These are phyloP conservation scores for Gymnoscelis rufifasciata DNA, from an alignment of 2,888 invertebrate genomes.

Conservation along the genomic window DNA sequence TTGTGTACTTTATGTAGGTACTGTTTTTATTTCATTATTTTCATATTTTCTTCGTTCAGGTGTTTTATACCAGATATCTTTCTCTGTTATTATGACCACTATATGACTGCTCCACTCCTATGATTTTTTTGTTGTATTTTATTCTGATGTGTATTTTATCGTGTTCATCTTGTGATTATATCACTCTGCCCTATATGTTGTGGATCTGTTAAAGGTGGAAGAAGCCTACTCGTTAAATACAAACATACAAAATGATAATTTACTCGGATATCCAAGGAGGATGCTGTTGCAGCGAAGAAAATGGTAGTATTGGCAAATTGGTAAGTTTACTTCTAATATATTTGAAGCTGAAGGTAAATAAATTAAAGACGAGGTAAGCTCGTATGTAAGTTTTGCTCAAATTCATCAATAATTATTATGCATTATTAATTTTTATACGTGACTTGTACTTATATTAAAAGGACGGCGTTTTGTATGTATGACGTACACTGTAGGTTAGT, in stretches of 20 bases:
- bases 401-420: no score
- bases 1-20: neutral
- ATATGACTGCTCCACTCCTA: constrained; percentile 12
- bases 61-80: neutral
- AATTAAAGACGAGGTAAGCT: no score
- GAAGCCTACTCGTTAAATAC: constrained; percentile 44
- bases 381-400: no score
- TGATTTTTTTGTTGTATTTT: constrained; percentile 29
- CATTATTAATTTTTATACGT: no score
- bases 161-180: constrained; percentile 51
- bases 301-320: constrained; percentile 42
- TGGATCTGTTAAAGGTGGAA: constrained; percentile 74
- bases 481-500: no score
- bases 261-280: constrained; percentile 35
- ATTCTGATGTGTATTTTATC: constrained; percentile 42
- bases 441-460: no score
- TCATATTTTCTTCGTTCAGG: neutral
- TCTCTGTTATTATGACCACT: constrained; percentile 1
- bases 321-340: constrained; percentile 37
- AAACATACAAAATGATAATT: constrained; percentile 32
- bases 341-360: constrained; percentile 4
- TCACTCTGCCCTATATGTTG: constrained; percentile 56
- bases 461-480: no score
- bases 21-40: neutral
- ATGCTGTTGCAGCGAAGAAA: constrained; percentile 25